phyloP scores from a whole-genome alignment of 2,113 vertebrate genomes.

The Daubentonia madagascariensis region DNA sequence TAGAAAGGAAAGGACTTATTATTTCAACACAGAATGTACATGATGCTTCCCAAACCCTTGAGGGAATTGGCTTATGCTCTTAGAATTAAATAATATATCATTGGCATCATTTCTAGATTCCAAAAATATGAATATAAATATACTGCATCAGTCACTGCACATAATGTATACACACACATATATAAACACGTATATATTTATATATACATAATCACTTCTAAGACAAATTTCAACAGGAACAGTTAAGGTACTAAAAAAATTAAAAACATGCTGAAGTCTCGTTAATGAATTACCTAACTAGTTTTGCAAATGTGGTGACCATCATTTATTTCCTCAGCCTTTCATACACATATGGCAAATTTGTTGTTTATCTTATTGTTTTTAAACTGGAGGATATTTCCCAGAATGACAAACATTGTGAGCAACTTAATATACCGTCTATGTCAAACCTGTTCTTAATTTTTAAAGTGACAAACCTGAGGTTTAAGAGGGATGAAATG shows the following conservation, averaged over 20 bases:
- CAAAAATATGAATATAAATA: background rate
- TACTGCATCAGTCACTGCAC: background rate
- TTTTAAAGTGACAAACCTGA: background rate
- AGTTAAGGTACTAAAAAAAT: background rate
- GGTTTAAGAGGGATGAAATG: background rate
- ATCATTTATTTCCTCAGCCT: background rate
- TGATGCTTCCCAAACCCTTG: background rate
- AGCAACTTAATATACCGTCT: background rate
- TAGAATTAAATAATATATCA: background rate
- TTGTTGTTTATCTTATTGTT: background rate
- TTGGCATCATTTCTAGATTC: background rate
- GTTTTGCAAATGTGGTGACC: background rate
- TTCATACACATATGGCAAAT: background rate
- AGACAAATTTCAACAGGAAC: background rate
- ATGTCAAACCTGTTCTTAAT: background rate
- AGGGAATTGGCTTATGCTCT: background rate
- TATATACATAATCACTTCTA: background rate
- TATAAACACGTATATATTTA: background rate
- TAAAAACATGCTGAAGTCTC: background rate
- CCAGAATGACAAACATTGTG: background rate
- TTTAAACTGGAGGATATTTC: background rate
- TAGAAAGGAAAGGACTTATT: background rate
- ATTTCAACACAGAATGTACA: background rate
- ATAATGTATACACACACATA: background rate
- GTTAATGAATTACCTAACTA: background rate